These are phyloP conservation scores for Mesorhabditis spiculigera DNA, from an alignment of 2,888 invertebrate species.

Conservation along the genomic window DNA sequence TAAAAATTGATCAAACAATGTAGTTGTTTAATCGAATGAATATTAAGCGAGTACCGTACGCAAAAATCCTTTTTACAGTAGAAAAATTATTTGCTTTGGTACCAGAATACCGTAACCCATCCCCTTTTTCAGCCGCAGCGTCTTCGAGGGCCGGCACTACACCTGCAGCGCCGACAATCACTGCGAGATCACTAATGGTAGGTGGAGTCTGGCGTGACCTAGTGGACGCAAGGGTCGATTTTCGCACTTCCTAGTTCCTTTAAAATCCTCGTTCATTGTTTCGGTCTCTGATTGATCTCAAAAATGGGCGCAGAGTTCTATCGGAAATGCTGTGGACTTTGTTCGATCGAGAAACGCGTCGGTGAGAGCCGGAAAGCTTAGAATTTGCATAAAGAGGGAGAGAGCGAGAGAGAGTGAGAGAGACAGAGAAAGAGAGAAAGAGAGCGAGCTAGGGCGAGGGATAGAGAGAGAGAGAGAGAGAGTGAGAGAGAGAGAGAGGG, in stretches of 20 bases:
- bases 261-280: no score
- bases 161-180: constrained; percentile 31
- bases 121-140: constrained; percentile 29
- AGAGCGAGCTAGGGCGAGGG: no score
- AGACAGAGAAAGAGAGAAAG: no score
- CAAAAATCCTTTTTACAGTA: no score
- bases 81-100: no score
- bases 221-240: no score
- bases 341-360: background rate
- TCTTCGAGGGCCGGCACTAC: constrained; percentile 41
- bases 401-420: no score
- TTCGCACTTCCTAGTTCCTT: no score
- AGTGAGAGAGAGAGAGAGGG: constrained; percentile 4
- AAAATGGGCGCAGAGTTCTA: background rate
- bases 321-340: background rate
- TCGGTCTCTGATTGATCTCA: background rate
- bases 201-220: background rate
- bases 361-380: background rate
- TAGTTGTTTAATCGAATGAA: no score
- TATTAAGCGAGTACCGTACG: no score
- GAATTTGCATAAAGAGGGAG: background rate
- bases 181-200: constrained; percentile 41
- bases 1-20: no score
- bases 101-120: background rate
- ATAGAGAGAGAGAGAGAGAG: background rate